Base-by-base conservation (phyloP, 2,797 vertebrate genomes). In the Nyctalus aviator region DNA sequence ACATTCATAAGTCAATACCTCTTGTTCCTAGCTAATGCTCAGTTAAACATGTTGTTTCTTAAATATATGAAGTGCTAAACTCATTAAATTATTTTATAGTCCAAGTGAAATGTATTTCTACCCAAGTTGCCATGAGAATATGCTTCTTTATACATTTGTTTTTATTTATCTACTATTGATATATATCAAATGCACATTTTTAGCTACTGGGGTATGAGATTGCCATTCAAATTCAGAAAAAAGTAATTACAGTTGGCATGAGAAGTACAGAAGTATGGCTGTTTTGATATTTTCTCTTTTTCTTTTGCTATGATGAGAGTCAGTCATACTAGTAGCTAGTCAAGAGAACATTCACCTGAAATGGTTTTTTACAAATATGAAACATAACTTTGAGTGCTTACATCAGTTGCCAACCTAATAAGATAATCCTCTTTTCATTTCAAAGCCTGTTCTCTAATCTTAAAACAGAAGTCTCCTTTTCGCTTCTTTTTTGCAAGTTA, bases 351-450 rank as follows among this genome's bases (percentile, higher is more conserved):
- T 89, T 93, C 93, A 79, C 41, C 46, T 93, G 89, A 84, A 91
- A 87, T 27, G 27, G n/a, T 85, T 86, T 93, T 91, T 90, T 91
- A 59, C 64, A 94, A 96, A 93, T 10, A 90, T 59, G 79, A 93
- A 88, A 72, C 79, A 59, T 30, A 87, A 88, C 77, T 92, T 89
- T 68, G 76, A 91, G 95, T 84, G 88, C 62, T 78, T 85, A 64
- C 53, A 41, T 94, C 73, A 62, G 69, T 78, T 94, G 82, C 73
- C 75, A 73, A 77, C 73, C 89, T 97, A 96, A 96, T 93, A 93
- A 96, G 82, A 94, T 97, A 94, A 96, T 97, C 95, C 48, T 87
- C 95, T 96, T 96, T 96, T 88, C 93, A 64, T 95, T 97, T 95
- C 76, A 86, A 94, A 94, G 91, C 69, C 96, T 84, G 0, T 30